phyloP scores from a whole-genome alignment of 2,113 vertebrate genomes.

The Tenrec ecaudatus region DNA sequence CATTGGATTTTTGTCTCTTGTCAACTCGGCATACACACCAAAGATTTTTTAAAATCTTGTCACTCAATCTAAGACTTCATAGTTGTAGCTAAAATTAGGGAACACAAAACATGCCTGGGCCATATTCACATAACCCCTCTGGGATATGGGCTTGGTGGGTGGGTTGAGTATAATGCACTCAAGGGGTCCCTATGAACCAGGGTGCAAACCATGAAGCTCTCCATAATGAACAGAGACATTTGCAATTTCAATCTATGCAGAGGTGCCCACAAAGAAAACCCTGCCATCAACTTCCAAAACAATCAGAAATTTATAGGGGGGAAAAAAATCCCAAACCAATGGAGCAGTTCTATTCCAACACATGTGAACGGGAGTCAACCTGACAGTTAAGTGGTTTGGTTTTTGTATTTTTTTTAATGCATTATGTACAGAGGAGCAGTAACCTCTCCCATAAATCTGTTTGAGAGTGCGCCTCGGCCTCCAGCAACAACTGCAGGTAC shows the following conservation, averaged over 20 bases:
- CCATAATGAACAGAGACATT: neutral
- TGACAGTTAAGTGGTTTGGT: neutral
- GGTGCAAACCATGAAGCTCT: neutral
- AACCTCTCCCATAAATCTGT: conserved; percentile 83
- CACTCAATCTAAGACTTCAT: too few species aligned
- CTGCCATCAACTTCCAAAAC: neutral
- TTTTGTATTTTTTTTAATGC: neutral
- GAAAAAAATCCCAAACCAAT: neutral
- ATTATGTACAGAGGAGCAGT: conserved; percentile 72
- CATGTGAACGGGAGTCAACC: neutral
- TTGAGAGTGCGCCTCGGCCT: conserved; percentile 58
- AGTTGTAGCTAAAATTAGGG: too few species aligned
- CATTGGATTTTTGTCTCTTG: too few species aligned
- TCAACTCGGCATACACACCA: too few species aligned
- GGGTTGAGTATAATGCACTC: neutral
- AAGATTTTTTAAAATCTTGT: too few species aligned
- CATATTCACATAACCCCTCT: neutral
- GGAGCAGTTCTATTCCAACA: neutral
- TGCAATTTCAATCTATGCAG: neutral
- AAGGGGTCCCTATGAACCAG: neutral
- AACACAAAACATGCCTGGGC: neutral
- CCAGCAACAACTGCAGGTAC: conserved; percentile 72
- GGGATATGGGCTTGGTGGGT: too few species aligned
- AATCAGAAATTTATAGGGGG: neutral
- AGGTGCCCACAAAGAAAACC: neutral